Evolutionary conservation across 2,113 vertebrate genomes (phyloP), one percentile per base, ranked within the genome.

Genomic region (Coptodon rendalli): DNA sequence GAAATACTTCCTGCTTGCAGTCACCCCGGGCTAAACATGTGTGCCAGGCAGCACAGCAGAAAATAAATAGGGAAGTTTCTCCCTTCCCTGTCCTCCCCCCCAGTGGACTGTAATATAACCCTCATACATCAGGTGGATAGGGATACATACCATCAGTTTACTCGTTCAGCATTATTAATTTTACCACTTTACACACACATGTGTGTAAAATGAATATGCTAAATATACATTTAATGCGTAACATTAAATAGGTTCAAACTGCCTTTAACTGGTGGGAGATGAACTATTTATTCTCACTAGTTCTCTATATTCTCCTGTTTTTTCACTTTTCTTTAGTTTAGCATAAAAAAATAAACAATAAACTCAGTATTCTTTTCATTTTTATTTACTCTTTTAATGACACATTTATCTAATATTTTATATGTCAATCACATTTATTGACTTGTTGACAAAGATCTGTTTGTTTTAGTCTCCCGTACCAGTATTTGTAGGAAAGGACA

Each of bases 1-100:
- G 87, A 94, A 85, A 85, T 83, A 89, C 88, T 94, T 92, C 87
- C 87, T 91, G 90, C 87, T 87, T 43, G 86, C 81, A 76, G 66
- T 89, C 91, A 91, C 94, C 94, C 78, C 89, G 14, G 92, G 94
- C 90, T 86, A 93, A 95, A 94, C 94, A 94, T 94, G 95, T 95
- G 94, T 89, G 92, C 86, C 89, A 93, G 83, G 90, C 90, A 92
- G 89, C 86, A 79, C 90, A 81, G 93, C 90, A 89, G 87, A 94
- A 94, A 89, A 92, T 91, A 92, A 90, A 93, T 85, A 68, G 71
- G 86, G 56, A 88, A 82, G 83, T 87, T 85, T 82, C 71, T 76
- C 86, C 73, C 48, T 22, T 13, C 53, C 5, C 79, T 83, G 50
- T 57, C 71, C 79, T 53, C 73, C 56, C 79, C 73, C 57, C 36